Percentiles rank a stretch among this genome's conserved stretches.
These are phyloP conservation scores for Dasypus novemcinctus DNA, from an alignment of 2,113 vertebrate genomes.

Conservation along the genomic window DNA sequence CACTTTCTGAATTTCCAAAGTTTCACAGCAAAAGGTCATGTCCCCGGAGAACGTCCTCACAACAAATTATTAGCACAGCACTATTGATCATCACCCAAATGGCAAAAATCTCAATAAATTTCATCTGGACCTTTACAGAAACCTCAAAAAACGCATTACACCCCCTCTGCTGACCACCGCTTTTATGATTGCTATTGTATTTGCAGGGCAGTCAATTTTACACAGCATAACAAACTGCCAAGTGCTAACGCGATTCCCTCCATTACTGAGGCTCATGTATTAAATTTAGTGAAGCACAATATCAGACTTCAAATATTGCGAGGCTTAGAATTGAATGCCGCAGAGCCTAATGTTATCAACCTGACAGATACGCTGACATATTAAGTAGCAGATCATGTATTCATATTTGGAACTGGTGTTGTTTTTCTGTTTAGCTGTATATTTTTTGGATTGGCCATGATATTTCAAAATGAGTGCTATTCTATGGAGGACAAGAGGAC, in stretches of 20 bases:
- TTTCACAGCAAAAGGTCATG: conserved; percentile 86
- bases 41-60: conserved; percentile 80
- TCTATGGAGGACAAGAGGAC: conserved; percentile 55
- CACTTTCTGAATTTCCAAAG: conserved; percentile 80
- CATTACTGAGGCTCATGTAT: conserved; percentile 86
- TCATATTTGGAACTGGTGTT: conserved; percentile 83
- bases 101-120: conserved; percentile 87
- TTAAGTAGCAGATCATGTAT: conserved; percentile 88
- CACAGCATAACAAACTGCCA: conserved; percentile 87
- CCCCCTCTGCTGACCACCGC: conserved; percentile 85
- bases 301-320: conserved; percentile 88
- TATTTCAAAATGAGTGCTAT: conserved; percentile 74
- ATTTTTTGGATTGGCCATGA: conserved; percentile 76
- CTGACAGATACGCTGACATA: conserved; percentile 87
- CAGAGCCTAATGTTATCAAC: conserved; percentile 85
- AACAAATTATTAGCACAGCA: conserved; percentile 85
- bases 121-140: conserved; percentile 85
- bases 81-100: conserved; percentile 88
- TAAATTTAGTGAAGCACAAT: conserved; percentile 88
- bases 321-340: conserved; percentile 85
- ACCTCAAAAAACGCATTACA: conserved; percentile 86
- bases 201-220: conserved; percentile 88
- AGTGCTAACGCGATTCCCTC: conserved; percentile 88
- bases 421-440: conserved; percentile 77
- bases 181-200: conserved; percentile 87